Evolutionary conservation across 92 coral and sea anemone species (phyloP), one percentile per base, ranked within the genome.

Genomic region (Heliopora coerulea): DNA sequence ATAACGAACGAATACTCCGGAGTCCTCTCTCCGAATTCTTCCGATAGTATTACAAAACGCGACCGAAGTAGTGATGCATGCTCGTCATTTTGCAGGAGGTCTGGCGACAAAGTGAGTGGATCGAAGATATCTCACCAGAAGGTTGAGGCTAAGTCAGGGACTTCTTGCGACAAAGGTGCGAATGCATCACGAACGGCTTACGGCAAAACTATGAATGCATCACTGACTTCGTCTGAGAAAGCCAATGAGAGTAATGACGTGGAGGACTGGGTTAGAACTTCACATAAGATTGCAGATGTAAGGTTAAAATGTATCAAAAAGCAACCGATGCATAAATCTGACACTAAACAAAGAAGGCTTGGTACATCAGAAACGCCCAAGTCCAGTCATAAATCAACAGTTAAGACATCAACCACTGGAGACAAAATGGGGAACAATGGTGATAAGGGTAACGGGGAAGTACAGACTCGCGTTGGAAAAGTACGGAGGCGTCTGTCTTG

Each of bases 341-440:
- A 37, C 6, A 37, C 4, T 4, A 37, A 37, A 37, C 42, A 4
- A 20, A 19, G 26, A 42, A 65, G 15, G 11, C 26, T 0, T 39
- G 11, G 20, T 17, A 19, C 32, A 41, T 20, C 28, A 40, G 88
- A 81, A 44, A 83, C 96, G 15, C 89, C 88, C 3, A 91, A 80
- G 39, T 89, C 89, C 8, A 72, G 86, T 4, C 76, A 80, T n/a
- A 89, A 85, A 62, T 70, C 85, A 4, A 40, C 44, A 63, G 29
- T 21, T 0, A 67, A 58, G 37, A 33, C n/a, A 27, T 10, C 37
- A 34, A 39, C 56, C 26, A 8, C 52, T 2, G 42, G 49, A 1
- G 17, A 65, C 3, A n/a, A 21, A 11, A 3, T 39, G 17, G 56
- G 21, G 13, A 65, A 67, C 32, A 2, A 46, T 10, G 23, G 13